Conservation (phyloP, 2,113 vertebrate genomes). For the Mellivora capensis region DNA sequence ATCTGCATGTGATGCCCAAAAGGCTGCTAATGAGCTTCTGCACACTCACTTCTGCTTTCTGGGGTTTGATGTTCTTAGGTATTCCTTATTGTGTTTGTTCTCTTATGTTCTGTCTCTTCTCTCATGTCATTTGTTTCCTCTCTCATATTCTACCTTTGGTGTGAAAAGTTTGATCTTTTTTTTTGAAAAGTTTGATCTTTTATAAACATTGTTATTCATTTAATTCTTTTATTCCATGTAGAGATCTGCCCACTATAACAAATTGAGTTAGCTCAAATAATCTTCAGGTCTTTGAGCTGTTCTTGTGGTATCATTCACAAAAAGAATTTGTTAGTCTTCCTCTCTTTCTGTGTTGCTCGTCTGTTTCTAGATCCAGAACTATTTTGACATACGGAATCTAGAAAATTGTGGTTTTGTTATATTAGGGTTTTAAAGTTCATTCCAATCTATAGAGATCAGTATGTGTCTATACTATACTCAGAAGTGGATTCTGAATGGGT, state of each 20-base stretch:
- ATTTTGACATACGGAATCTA: neutral
- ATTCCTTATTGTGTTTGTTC: neutral
- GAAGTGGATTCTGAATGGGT: neutral
- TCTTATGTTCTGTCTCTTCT: neutral
- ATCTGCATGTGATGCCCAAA: neutral
- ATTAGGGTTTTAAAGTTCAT: slow-evolving; percentile 8
- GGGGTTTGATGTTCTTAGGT: neutral
- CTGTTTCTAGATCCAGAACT: neutral
- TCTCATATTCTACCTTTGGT: neutral
- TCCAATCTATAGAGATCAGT: neutral
- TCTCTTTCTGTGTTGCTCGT: neutral
- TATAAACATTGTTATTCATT: neutral
- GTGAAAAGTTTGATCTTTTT: neutral
- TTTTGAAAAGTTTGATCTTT: neutral
- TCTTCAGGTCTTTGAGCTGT: neutral
- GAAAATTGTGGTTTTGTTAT: neutral
- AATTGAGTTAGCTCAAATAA: neutral
- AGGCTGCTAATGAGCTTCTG: neutral
- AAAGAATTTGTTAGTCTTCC: neutral
- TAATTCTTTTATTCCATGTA: neutral
- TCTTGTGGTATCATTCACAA: neutral
- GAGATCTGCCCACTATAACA: neutral
- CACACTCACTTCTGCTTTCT: neutral
- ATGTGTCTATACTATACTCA: neutral
- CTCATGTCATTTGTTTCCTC: neutral